Conservation (phyloP, 2,888 invertebrate species). For the Pyrocoelia pectoralis region DNA sequence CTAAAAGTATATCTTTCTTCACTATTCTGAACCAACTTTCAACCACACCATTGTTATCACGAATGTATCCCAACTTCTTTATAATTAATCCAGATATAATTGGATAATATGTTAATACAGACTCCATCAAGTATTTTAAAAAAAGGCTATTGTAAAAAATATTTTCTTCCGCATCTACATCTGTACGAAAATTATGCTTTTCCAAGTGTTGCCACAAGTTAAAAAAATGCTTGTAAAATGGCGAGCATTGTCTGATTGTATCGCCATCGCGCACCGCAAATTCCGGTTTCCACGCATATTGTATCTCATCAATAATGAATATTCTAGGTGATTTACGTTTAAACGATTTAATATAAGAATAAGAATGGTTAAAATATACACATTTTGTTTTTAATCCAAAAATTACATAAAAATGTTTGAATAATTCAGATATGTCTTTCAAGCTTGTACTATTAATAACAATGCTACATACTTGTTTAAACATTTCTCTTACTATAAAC, state of each 20-base stretch:
- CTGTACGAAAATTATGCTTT: background rate
- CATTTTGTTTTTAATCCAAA: background rate
- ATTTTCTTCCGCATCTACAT: background rate
- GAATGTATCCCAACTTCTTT: conserved; percentile 5
- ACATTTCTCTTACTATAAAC: background rate
- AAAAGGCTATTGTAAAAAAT: background rate
- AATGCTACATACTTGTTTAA: background rate
- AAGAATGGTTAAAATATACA: background rate
- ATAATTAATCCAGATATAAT: conserved; percentile 10
- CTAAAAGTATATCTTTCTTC: conserved; percentile 8
- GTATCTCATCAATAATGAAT: background rate
- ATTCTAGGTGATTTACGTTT: background rate
- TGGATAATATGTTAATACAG: conserved; percentile 5
- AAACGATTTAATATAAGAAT: background rate
- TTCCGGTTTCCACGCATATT: background rate
- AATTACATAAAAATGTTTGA: conserved; percentile 1
- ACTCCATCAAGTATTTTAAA: background rate
- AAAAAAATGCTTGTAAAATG: background rate
- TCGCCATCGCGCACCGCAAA: background rate
- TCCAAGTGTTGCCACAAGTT: background rate
- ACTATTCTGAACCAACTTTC: conserved; percentile 8
- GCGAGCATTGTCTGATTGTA: conserved; percentile 1
- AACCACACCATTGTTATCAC: conserved; percentile 6
- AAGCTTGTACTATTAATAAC: conserved; percentile 3
- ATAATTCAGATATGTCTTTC: background rate